A percentile compares a stretch with the other conserved stretches of the same genome.
These are phyloP conservation scores for Yponomeuta malinellus DNA, from an alignment of 2,888 invertebrate genomes.

Conservation along the genomic window DNA sequence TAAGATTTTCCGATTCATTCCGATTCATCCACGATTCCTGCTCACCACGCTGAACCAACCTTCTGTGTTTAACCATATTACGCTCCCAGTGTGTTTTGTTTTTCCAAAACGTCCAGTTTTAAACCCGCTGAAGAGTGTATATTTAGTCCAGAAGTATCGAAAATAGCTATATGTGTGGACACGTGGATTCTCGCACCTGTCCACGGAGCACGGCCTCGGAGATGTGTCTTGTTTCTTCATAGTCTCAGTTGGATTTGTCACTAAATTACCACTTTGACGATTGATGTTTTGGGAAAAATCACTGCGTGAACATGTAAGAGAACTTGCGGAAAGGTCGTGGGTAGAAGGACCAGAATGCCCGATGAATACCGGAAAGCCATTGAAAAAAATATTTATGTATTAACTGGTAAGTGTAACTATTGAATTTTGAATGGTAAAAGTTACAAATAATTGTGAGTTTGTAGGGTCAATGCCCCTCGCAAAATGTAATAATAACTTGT, in stretches of 20 bases:
- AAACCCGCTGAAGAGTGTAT: slow-evolving; percentile 36
- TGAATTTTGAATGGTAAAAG: too few species aligned
- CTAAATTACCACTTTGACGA: background rate
- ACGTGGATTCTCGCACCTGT: slow-evolving; percentile 56
- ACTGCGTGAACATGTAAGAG: background rate
- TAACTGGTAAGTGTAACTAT: too few species aligned
- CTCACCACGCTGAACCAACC: too few species aligned
- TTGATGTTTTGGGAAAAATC: background rate
- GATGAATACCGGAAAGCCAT: too few species aligned
- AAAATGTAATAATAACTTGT: too few species aligned
- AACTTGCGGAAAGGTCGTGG: background rate
- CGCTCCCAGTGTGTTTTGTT: slow-evolving; percentile 49
- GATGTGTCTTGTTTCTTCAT: background rate
- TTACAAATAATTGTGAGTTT: too few species aligned
- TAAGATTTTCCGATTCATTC: too few species aligned
- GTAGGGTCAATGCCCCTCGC: too few species aligned
- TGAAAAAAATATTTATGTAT: too few species aligned
- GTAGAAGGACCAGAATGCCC: too few species aligned
- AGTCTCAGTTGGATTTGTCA: slow-evolving; percentile 6
- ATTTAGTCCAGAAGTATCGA: slow-evolving; percentile 45
- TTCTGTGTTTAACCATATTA: too few species aligned
- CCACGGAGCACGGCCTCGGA: slow-evolving; percentile 13
- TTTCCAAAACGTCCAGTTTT: slow-evolving; percentile 59
- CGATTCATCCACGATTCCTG: too few species aligned
- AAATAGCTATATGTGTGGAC: slow-evolving; percentile 43